Conservation (phyloP, 1,140 invertebrate genomes). For the Thaumatotibia leucotreta region DNA sequence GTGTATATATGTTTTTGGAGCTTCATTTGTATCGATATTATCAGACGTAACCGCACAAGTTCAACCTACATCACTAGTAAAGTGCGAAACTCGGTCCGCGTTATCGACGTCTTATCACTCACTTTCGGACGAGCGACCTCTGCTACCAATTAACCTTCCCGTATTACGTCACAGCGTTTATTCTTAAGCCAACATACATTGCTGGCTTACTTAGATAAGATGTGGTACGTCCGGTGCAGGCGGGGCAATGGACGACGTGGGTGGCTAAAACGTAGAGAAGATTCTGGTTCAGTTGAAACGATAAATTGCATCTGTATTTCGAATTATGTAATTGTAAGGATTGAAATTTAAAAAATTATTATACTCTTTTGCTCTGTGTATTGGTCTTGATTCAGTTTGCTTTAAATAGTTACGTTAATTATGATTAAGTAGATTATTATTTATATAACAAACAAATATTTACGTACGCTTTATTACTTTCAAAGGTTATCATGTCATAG, state of each 20-base stretch:
- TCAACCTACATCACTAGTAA: neutral
- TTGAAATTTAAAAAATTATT: too few species aligned
- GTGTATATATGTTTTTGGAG: too few species aligned
- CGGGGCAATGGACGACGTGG: conserved; percentile 20
- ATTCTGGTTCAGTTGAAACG: too few species aligned
- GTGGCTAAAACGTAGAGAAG: conserved; percentile 2
- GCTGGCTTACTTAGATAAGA: conserved; percentile 18
- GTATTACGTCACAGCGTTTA: conserved; percentile 13
- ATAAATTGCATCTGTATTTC: too few species aligned
- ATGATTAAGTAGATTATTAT: neutral
- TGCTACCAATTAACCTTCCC: conserved; percentile 27
- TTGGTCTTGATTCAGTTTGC: too few species aligned
- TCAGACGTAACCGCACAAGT: neutral
- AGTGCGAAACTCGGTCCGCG: neutral
- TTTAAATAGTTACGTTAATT: too few species aligned
- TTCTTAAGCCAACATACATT: conserved; percentile 16
- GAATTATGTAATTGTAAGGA: too few species aligned
- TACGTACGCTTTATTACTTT: neutral
- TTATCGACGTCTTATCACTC: neutral
- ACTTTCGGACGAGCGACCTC: conserved; percentile 7
- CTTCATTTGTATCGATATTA: too few species aligned
- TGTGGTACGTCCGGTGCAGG: neutral
- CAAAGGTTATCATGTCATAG: neutral
- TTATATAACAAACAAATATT: neutral
- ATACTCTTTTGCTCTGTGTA: too few species aligned